Base-by-base conservation (phyloP, 2,113 vertebrate genomes). In the Leptobrachium ailaonicum region DNA sequence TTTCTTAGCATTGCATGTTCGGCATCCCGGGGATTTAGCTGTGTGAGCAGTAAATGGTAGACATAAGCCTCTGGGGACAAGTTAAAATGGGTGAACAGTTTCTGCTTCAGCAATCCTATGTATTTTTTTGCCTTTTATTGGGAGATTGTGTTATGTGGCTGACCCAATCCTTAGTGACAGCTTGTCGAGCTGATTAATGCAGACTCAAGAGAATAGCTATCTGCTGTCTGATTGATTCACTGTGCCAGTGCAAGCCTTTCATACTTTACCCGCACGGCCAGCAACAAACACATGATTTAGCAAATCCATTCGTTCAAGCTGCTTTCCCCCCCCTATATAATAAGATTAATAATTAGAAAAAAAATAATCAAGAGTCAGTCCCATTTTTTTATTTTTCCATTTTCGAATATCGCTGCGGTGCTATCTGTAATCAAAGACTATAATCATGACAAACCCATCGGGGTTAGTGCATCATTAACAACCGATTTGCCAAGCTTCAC, bases 151-250 rank as follows among this genome's bases (percentile, higher is more conserved):
- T 82, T 72, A 43, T 6, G 71, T 84, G 70, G 58, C 69, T 88
- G 88, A 85, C 88, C 85, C 88, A 73, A 92, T 90, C 85, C 85
- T 88, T 86, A 87, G 84, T 80, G 90, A 88, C 90, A 91, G 85
- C 83, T 86, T 90, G 90, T 92, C 84, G 50, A 80, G 50, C 81
- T 66, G 83, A 90, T 87, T 84, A 87, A 83, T 86, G 77, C 50
- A 54, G 73, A 73, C 84, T 83, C 75, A 56, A 73, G 88, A 86
- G 82, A 87, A 82, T 79, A 84, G 84, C 82, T 84, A 85, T 86
- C 84, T 86, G 85, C 86, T 90, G 87, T 89, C 88, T 83, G 85
- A 88, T 88, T 87, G 87, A 90, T 90, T 88, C 84, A 90, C 85
- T 81, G 87, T 83, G 82, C 82, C 83, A 82, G 79, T 78, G 83